Evolutionary conservation across 2,113 vertebrate genomes (phyloP).

Genomic region (Archilochus colubris): DNA sequence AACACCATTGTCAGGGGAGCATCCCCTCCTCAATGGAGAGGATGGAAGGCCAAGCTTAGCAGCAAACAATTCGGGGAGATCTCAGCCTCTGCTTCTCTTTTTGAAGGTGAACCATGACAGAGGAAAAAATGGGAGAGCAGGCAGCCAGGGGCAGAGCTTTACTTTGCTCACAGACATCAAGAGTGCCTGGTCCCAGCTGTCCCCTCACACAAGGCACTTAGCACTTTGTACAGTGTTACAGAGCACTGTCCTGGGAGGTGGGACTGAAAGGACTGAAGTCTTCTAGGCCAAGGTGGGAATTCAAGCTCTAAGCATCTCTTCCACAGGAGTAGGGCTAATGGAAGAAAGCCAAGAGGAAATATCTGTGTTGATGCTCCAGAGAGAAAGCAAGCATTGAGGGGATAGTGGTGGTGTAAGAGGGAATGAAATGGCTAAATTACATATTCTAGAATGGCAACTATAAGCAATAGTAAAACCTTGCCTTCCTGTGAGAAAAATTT

Average conservation of each 20-base stretch:
- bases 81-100: background rate
- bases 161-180: background rate
- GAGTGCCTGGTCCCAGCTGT: background rate
- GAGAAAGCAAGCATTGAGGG: too few relatives aligned
- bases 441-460: background rate
- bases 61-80: background rate
- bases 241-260: background rate
- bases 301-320: background rate
- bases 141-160: background rate
- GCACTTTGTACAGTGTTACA: background rate
- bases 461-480: background rate
- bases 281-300: background rate
- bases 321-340: background rate
- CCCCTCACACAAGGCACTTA: background rate
- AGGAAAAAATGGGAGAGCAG: background rate
- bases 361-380: background rate
- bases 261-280: background rate
- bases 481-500: background rate
- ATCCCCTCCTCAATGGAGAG: background rate
- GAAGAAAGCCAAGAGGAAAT: background rate
- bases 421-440: background rate
- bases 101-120: background rate
- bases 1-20: background rate
- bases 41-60: background rate
- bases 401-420: background rate